Evolutionary conservation across 2,113 vertebrate genomes (phyloP), one percentile per base, ranked within the genome.

Genomic region (Paramisgurnus dabryanus): DNA sequence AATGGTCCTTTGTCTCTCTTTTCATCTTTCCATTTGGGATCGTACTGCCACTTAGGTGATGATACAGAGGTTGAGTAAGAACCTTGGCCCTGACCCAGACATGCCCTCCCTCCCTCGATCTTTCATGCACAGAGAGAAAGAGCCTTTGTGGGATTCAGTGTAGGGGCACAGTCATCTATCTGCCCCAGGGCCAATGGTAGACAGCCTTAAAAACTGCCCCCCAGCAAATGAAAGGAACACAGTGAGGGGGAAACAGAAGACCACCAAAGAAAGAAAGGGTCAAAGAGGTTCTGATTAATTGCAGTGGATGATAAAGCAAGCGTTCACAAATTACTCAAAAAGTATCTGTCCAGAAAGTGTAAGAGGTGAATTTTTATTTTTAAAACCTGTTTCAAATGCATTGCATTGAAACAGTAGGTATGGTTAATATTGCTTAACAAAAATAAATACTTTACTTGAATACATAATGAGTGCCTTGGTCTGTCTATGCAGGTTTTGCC

Each of bases 21-120:
- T 34, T 7, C 7, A 43, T 6, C 2, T 4, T n/a, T n/a, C 40
- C 34, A 41, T 22, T n/a, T 17, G 22, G 10, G 18, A 50, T 71
- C 64, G 74, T 66, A 49, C 55, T 12, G 45, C 81, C 82, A 80
- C 74, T 80, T 67, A 76, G 90, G 84, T 41, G 49, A 74, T 67
- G 65, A 64, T 58, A 43, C 41, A 61, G 45, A 76, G 63, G 50
- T 67, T 22, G 40, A 76, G 60, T 64, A 72, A 76, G 41, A 67
- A 22, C 41, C 17, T 18, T 79, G 76, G 60, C 67, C 34, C 34
- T 67, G 12, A 1, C 63, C 71, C 70, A 81, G 40, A 12, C 9
- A 45, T 68, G 18, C 61, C n/a, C 41, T 49, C 10, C 77, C 43
- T 8, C 5, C 11, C 41, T 65, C 60, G 12, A 15, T 43, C 34